phyloP scores from a whole-genome alignment of 1,140 invertebrate genomes.

The Rhopalosiphum padi region DNA sequence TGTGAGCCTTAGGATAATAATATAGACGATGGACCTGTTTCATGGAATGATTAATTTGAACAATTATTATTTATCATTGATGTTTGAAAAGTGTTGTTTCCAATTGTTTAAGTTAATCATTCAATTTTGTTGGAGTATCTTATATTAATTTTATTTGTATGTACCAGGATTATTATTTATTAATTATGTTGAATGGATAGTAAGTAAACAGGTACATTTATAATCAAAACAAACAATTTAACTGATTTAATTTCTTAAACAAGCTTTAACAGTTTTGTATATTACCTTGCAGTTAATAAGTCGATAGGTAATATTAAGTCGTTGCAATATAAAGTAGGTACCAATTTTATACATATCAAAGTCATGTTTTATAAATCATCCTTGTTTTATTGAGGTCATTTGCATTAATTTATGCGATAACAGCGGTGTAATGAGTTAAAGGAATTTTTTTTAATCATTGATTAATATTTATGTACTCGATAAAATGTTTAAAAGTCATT shows the following conservation, averaged over 20 bases:
- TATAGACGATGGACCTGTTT: background rate
- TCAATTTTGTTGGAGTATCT: background rate
- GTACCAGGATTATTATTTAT: background rate
- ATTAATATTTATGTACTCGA: background rate
- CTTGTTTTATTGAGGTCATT: slow-evolving; percentile 27
- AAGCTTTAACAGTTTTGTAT: background rate
- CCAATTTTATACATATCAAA: background rate
- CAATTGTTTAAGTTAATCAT: background rate
- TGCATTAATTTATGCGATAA: background rate
- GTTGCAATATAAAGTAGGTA: background rate
- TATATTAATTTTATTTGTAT: background rate
- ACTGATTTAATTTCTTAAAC: background rate
- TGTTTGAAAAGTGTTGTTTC: background rate
- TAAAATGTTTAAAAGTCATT: background rate
- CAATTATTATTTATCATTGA: background rate
- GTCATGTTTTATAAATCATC: background rate
- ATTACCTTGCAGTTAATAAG: background rate
- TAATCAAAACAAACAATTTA: background rate
- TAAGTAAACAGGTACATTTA: background rate
- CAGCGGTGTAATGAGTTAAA: background rate
- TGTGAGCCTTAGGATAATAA: background rate
- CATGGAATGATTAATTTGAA: background rate
- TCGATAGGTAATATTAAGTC: background rate
- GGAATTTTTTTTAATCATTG: slow-evolving; percentile 7
- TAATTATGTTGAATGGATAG: background rate